Evolutionary conservation across 1,140 invertebrate genomes (phyloP).

Genomic region (Drosophila grimshawi): DNA sequence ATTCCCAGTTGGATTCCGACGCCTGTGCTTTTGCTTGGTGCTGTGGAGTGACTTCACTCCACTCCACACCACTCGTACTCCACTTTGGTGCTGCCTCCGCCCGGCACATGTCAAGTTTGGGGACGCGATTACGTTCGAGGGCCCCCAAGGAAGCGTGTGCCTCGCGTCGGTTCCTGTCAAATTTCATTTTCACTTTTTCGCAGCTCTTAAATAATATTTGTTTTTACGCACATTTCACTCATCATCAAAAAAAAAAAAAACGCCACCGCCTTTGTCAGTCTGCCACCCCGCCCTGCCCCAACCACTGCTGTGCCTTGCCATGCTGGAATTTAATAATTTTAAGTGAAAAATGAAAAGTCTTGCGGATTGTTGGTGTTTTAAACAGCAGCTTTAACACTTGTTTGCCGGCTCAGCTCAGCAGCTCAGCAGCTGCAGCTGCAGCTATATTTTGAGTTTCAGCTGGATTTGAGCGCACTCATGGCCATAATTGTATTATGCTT

Average conservation of each 20-base stretch:
- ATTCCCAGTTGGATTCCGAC: constrained; percentile 29
- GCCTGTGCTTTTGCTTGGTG: constrained; percentile 26
- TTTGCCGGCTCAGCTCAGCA: constrained; percentile 37
- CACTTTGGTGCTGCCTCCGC: neutral
- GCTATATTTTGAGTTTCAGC: constrained; percentile 29
- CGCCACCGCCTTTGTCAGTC: neutral
- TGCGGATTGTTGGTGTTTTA: constrained; percentile 9
- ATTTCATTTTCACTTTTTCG: constrained; percentile 56
- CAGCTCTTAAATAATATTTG: constrained; percentile 40
- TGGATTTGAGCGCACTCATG: constrained; percentile 40
- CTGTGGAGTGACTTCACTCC: neutral
- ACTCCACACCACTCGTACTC: neutral
- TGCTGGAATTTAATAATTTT: constrained; percentile 70
- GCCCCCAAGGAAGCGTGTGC: constrained; percentile 6
- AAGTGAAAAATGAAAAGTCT: constrained; percentile 58
- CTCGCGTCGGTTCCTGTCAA: constrained; percentile 46
- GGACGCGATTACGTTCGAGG: neutral
- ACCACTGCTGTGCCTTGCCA: constrained; percentile 4
- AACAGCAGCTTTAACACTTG: constrained; percentile 58
- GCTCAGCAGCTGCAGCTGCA: constrained; percentile 23
- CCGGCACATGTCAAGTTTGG: constrained; percentile 27
- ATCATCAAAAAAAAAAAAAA: too few species aligned
- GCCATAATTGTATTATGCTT: constrained; percentile 41
- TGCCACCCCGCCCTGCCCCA: neutral
- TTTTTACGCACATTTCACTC: constrained; percentile 23